Conservation (phyloP, 2,113 vertebrate species). For the Ceratotherium simum region DNA sequence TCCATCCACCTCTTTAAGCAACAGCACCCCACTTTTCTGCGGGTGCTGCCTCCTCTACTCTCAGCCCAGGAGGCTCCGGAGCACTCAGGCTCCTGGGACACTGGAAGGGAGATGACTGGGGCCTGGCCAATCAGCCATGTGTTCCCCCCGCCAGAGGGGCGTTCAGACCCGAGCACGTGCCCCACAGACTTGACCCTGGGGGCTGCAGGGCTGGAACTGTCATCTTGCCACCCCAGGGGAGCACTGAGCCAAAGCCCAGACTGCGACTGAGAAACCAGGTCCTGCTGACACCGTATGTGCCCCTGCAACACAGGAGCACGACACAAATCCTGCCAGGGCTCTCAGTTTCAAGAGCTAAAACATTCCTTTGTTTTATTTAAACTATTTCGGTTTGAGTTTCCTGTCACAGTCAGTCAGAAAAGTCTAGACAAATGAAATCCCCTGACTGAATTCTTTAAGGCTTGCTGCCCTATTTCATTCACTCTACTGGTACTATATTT, state of each 20-base stretch:
- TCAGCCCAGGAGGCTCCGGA: not conserved
- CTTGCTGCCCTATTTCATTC: not conserved
- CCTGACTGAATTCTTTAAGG: not conserved
- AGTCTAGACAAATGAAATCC: not conserved
- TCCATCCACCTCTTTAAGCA: not conserved
- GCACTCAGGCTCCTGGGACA: too few species aligned
- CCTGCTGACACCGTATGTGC: not conserved
- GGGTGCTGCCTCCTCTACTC: not conserved
- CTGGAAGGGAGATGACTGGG: not conserved
- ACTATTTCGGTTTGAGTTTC: not conserved
- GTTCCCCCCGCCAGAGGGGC: not conserved
- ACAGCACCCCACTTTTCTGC: not conserved
- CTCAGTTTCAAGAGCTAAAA: too few species aligned
- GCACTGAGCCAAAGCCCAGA: not conserved
- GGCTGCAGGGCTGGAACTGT: not conserved
- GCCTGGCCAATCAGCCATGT: not conserved
- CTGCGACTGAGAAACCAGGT: not conserved
- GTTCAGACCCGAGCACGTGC: not conserved
- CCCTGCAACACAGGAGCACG: too few species aligned
- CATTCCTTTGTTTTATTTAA: not conserved
- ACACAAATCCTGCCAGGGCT: too few species aligned
- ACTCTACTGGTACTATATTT: not conserved
- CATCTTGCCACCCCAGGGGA: not conserved
- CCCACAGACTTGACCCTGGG: not conserved
- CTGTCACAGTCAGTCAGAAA: not conserved